Percentiles rank a stretch among this genome's conserved stretches.
These are phyloP conservation scores for Zeus faber DNA, from an alignment of 2,113 vertebrate species.

Conservation along the genomic window DNA sequence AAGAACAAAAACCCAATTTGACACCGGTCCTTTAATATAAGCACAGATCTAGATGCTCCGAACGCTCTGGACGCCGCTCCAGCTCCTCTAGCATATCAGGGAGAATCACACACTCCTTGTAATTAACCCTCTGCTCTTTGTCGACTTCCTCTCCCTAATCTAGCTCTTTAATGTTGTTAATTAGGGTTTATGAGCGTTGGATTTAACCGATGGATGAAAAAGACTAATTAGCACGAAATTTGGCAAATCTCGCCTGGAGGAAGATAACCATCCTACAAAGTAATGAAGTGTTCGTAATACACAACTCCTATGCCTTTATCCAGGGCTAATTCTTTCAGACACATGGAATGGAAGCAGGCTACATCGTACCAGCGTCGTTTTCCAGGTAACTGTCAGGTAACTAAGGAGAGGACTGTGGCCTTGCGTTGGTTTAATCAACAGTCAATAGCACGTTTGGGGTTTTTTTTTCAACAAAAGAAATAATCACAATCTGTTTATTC, in stretches of 20 bases:
- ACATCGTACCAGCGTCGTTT: conserved; percentile 27
- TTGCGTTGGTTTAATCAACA: no score
- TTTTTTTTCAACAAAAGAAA: no score
- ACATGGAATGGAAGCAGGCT: conserved; percentile 25
- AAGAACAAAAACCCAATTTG: no score
- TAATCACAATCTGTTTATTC: no score
- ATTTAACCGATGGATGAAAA: conserved; percentile 57
- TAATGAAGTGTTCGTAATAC: conserved; percentile 59
- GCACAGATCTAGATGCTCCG: background rate
- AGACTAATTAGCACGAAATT: conserved; percentile 61
- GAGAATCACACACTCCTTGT: conserved; percentile 18
- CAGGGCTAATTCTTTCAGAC: conserved; percentile 45
- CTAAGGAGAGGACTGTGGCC: no score
- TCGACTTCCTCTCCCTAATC: conserved; percentile 32
- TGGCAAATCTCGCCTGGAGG: conserved; percentile 45
- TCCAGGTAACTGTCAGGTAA: no score
- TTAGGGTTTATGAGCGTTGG: conserved; percentile 50
- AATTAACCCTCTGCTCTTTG: conserved; percentile 21
- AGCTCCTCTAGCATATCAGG: background rate
- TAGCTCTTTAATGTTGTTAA: conserved; percentile 52
- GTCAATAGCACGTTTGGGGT: no score
- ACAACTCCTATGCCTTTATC: no score
- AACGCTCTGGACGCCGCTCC: background rate
- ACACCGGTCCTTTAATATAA: no score
- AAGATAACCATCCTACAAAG: conserved; percentile 47